Percentiles rank a stretch among this genome's conserved stretches.
Conservation (phyloP, 2,888 invertebrate genomes). For the Elysia crispata region DNA sequence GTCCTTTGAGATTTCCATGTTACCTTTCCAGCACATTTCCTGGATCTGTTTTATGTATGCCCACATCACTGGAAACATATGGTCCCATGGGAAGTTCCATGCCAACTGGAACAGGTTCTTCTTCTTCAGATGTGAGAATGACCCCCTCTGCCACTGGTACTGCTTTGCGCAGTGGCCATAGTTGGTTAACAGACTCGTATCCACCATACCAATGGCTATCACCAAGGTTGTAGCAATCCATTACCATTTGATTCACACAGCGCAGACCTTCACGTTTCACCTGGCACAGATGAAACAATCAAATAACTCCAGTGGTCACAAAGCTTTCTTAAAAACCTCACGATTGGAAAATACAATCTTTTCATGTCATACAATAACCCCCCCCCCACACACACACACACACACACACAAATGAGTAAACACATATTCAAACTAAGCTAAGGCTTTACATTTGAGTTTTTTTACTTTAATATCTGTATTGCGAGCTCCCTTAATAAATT, state of each 20-base stretch:
- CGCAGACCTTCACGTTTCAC: conserved; percentile 57
- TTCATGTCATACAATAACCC: too few relatives aligned
- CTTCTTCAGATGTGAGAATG: conserved; percentile 1
- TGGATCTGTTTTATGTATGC: conserved; percentile 28
- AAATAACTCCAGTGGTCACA: too few relatives aligned
- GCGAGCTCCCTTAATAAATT: too few relatives aligned
- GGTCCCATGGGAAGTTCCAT: conserved; percentile 34
- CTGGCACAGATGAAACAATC: conserved; percentile 12
- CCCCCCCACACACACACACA: too few relatives aligned
- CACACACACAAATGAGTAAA: too few relatives aligned
- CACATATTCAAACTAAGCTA: too few relatives aligned
- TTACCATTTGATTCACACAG: conserved; percentile 57
- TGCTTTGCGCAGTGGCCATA: conserved; percentile 87
- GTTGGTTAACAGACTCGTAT: conserved; percentile 86
- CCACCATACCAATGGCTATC: conserved; percentile 87
- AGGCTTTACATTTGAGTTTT: too few relatives aligned
- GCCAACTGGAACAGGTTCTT: not conserved
- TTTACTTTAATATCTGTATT: too few relatives aligned
- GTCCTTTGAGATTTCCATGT: too few relatives aligned
- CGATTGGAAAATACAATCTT: too few relatives aligned
- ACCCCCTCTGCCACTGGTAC: conserved; percentile 6
- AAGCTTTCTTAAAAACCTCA: too few relatives aligned
- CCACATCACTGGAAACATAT: conserved; percentile 35
- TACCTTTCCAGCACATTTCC: conserved; percentile 59
- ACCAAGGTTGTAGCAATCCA: conserved; percentile 62